Conservation (phyloP, 2,113 vertebrate genomes). For the Archilochus colubris region DNA sequence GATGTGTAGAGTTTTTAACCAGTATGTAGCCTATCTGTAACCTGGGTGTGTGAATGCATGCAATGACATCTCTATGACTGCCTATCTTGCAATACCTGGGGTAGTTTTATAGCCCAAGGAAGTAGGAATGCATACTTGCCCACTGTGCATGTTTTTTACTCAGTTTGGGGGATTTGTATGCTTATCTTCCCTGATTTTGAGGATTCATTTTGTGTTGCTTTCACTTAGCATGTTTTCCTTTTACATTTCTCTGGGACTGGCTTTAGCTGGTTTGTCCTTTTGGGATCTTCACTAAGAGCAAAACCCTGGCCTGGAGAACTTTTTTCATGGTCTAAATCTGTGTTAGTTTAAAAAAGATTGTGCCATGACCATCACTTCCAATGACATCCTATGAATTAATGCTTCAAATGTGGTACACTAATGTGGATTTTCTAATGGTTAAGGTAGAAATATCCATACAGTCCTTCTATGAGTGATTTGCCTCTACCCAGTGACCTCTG, state of each 20-base stretch:
- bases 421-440: neutral
- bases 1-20: neutral
- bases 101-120: neutral
- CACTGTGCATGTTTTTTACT: neutral
- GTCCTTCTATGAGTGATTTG: neutral
- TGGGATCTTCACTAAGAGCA: neutral
- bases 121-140: neutral
- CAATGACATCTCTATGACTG: neutral
- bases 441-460: neutral
- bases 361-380: neutral
- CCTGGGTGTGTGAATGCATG: neutral
- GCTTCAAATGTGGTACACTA: neutral
- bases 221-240: neutral
- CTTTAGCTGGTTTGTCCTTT: neutral
- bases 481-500: neutral
- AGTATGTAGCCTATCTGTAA: neutral
- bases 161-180: fast-evolving
- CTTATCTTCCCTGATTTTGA: neutral
- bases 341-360: neutral
- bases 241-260: neutral
- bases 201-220: neutral
- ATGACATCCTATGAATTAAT: neutral
- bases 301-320: neutral
- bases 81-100: neutral
- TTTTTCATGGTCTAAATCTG: neutral